Base-by-base conservation (phyloP, 2,113 vertebrate genomes). In the Microcebus griseorufus region DNA sequence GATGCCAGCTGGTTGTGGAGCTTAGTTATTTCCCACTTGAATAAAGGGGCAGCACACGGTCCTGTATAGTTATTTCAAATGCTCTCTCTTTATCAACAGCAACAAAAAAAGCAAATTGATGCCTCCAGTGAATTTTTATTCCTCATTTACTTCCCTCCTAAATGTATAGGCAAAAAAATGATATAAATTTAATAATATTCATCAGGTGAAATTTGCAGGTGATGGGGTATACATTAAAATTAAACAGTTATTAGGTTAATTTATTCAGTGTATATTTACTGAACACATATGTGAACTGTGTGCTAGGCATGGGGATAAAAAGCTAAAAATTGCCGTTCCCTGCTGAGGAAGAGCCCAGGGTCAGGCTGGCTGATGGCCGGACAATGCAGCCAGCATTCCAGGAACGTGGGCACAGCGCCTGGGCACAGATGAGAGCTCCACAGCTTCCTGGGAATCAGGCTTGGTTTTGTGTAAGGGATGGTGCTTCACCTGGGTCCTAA, bases 341-440 rank as follows among this genome's bases (percentile, higher is more conserved):
- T 65, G 39, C 48, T 29, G 55, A 73, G 53, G 9, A 64, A 25
- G 32, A 67, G 10, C 14, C 22, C 1, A 0, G n/a, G 64, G 45
- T 60, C 76, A 53, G 18, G 23, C 29, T 11, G 20, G 9, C 2
- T 12, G 42, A 3, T 3, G 16, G 7, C 37, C 9, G 32, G 13
- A n/a, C 20, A 8, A 27, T 4, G 6, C 7, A 23, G 17, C 69
- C 1, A 0, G 6, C 2, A 0, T 22, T 12, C 39, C 29, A 25
- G 32, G 48, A 34, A 73, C 12, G 18, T 20, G 0, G 18, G 20
- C 14, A 0, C 25, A 16, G 29, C 16, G n/a, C 27, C 37, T 20
- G 22, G 37, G 67, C 14, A 18, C 13, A 29, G 23, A 20, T 29
- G 20, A 22, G 39, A 37, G 45, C 16, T 53, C 22, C 23, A 25